Evolutionary conservation across 2,797 vertebrate genomes (phyloP), one percentile per base, ranked within the genome.

Genomic region (Fratercula arctica): DNA sequence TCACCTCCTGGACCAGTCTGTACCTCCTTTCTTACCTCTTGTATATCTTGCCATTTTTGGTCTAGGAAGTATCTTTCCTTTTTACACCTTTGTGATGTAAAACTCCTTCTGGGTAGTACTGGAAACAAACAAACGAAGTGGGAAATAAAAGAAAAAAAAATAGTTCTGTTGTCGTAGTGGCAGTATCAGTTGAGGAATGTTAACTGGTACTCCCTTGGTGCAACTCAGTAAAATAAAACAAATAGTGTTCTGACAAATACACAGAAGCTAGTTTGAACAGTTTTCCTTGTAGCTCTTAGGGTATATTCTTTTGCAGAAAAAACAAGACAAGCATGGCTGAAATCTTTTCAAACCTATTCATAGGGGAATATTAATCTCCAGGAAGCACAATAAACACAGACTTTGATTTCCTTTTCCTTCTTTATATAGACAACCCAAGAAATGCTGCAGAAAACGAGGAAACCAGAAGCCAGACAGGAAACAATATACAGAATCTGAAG

Each of bases 391-490:
- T 97, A 95, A 97, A 95, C 89, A 93, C 48, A 85, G 94, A 69
- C 66, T 92, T 95, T 91, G 91, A 96, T 93, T 97, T 96, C 69
- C 85, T 89, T 92, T 94, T 95, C 83, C 87, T 96, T 94, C 57
- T 37, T 93, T 96, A 90, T 87, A 79, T 26, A 85, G 94, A 70
- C 89, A 94, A 73, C n/a, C 14, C 16, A 90, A 93, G 86, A 96
- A 94, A 86, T 63, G 67, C 85, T 82, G 76, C 61, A 87, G 88
- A 95, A 97, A 96, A 97, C 90, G 90, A 90, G 78, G 79, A 94
- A 97, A 97, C 60, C 93, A 96, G 96, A 94, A 95, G 81, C 63
- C 79, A 93, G 85, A 93, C 89, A 91, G 94, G 92, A 97, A 97
- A 23, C 90, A 96, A 94, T 95, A 96, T 61, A 68, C 41, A 90